Conservation (phyloP, 2,888 invertebrate species). For the Galerucella nymphaeae region DNA sequence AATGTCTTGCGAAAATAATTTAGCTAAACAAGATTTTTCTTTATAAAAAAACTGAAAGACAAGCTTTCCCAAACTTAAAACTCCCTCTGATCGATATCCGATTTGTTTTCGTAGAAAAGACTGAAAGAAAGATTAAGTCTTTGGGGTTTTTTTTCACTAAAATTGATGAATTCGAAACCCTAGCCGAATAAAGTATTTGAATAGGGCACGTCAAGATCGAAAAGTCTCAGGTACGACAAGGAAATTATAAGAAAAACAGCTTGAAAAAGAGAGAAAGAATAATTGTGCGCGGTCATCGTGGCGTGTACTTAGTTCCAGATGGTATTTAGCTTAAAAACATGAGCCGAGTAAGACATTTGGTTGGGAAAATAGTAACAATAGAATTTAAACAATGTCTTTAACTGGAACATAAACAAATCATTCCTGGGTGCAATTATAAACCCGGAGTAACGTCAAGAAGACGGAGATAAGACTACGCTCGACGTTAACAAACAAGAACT, state of each 20-base stretch:
- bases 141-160: not conserved
- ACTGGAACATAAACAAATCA: not conserved
- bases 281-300: too few relatives aligned
- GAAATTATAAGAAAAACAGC: too few relatives aligned
- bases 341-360: not conserved
- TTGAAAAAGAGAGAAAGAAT: too few relatives aligned
- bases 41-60: too few relatives aligned
- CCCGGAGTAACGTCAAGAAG: not conserved
- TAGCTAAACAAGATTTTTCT: too few relatives aligned
- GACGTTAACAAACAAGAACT: not conserved
- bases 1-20: not conserved
- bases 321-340: too few relatives aligned
- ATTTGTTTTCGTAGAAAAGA: not conserved
- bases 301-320: too few relatives aligned
- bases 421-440: not conserved
- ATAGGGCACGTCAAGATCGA: not conserved
- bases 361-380: not conserved
- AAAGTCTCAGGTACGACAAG: too few relatives aligned
- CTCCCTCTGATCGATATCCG: not conserved
- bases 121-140: not conserved
- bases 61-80: not conserved
- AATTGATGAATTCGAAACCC: slow-evolving; percentile 2
- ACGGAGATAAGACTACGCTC: not conserved
- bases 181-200: not conserved
- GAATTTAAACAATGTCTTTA: not conserved